Evolutionary conservation across 35 echinoderm and acorn worm species (phyloP).

Genomic region (Holothuria glaberrima): DNA sequence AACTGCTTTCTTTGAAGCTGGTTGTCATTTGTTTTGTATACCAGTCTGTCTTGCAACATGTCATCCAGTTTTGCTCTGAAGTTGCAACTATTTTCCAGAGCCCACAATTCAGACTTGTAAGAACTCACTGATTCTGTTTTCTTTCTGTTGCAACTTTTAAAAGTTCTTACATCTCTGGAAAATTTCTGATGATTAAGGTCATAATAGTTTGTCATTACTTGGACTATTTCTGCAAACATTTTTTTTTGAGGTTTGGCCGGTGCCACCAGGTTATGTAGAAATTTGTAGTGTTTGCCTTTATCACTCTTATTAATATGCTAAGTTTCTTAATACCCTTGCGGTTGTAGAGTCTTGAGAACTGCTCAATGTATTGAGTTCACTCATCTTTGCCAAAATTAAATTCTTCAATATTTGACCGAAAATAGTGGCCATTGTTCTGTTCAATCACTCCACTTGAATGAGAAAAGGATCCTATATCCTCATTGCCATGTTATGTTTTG

Average conservation of each 20-base stretch:
- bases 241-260: constrained; percentile 59
- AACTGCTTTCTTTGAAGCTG: constrained; percentile 48
- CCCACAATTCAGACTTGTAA: constrained; percentile 50
- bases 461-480: background rate
- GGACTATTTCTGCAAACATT: constrained; percentile 41
- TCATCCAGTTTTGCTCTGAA: constrained; percentile 57
- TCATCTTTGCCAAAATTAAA: too few species aligned
- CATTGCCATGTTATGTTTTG: background rate
- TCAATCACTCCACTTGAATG: too few species aligned
- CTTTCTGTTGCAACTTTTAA: constrained; percentile 56
- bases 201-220: constrained; percentile 61
- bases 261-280: constrained; percentile 43
- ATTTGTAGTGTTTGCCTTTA: constrained; percentile 28
- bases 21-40: constrained; percentile 65
- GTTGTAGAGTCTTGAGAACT: too few species aligned
- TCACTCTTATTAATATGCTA: constrained; percentile 33
- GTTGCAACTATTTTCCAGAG: constrained; percentile 55
- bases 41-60: constrained; percentile 58
- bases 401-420: too few species aligned
- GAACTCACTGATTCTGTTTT: constrained; percentile 40
- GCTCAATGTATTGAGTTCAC: too few species aligned
- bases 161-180: constrained; percentile 67
- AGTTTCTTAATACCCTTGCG: background rate
- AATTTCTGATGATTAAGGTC: constrained; percentile 55
- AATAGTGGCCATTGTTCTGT: too few species aligned